phyloP scores from a whole-genome alignment of 2,888 invertebrate genomes.

The Pollenia angustigena region DNA sequence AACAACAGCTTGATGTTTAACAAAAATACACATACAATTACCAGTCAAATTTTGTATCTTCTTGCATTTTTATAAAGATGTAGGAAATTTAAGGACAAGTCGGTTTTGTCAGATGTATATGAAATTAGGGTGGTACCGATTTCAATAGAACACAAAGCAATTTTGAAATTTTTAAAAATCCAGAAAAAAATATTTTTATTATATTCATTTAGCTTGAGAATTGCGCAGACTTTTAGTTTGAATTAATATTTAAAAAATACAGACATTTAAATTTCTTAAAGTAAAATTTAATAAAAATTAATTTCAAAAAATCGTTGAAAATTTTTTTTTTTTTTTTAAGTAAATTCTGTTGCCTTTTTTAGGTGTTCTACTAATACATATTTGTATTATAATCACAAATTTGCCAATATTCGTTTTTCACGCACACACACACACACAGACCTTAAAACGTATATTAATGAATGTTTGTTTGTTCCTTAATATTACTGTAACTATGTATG shows the following conservation, averaged over 20 bases:
- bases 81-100: neutral
- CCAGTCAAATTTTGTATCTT: neutral
- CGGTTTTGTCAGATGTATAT: neutral
- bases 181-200: too few species aligned
- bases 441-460: neutral
- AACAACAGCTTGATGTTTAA: conserved; percentile 2
- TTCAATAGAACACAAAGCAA: too few species aligned
- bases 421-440: neutral
- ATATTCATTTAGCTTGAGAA: too few species aligned
- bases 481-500: conserved; percentile 13
- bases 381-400: neutral
- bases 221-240: too few species aligned
- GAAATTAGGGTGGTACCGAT: neutral
- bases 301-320: too few species aligned
- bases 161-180: too few species aligned
- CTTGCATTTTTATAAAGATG: conserved; percentile 2
- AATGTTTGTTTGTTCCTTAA: neutral
- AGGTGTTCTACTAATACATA: neutral
- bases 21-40: conserved; percentile 4
- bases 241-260: too few species aligned
- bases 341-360: neutral
- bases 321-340: too few species aligned
- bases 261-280: too few species aligned
- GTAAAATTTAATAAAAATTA: too few species aligned
- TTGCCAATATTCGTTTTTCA: neutral